phyloP scores from a whole-genome alignment of 2,888 invertebrate species.

The Myopa tessellatipennis region DNA sequence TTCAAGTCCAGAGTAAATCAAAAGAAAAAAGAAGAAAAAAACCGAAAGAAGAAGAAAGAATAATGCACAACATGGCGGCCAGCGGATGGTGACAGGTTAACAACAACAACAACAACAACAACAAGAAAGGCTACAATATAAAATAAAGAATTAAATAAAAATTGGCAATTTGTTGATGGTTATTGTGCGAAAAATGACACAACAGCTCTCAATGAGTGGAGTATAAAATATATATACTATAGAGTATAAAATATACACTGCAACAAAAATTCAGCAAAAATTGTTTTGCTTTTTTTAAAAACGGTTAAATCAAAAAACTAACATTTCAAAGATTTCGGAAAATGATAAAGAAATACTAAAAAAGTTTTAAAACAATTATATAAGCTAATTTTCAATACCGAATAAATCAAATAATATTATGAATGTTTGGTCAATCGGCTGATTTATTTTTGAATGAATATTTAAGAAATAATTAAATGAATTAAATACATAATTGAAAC shows the following conservation, averaged over 20 bases:
- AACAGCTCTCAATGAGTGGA: conserved; percentile 46
- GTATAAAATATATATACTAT: neutral
- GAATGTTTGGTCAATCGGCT: too few species aligned
- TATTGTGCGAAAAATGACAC: conserved; percentile 51
- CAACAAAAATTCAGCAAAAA: neutral
- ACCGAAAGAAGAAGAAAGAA: neutral
- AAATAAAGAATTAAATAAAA: conserved; percentile 16
- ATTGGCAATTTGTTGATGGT: conserved; percentile 42
- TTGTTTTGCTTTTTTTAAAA: too few species aligned
- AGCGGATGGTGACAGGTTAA: neutral
- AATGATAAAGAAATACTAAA: too few species aligned
- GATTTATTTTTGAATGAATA: too few species aligned
- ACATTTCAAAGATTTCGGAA: too few species aligned
- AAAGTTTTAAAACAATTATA: too few species aligned
- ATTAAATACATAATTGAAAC: too few species aligned
- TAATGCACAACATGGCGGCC: neutral
- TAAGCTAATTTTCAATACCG: too few species aligned
- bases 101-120: neutral
- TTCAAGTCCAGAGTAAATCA: neutral
- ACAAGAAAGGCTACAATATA: neutral
- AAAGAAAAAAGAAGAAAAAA: neutral
- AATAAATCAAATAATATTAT: too few species aligned
- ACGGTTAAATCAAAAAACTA: too few species aligned
- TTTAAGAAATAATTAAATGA: too few species aligned
- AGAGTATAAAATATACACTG: neutral